Base-by-base conservation (phyloP, 2,888 invertebrate species). In the Tachina lurida region DNA sequence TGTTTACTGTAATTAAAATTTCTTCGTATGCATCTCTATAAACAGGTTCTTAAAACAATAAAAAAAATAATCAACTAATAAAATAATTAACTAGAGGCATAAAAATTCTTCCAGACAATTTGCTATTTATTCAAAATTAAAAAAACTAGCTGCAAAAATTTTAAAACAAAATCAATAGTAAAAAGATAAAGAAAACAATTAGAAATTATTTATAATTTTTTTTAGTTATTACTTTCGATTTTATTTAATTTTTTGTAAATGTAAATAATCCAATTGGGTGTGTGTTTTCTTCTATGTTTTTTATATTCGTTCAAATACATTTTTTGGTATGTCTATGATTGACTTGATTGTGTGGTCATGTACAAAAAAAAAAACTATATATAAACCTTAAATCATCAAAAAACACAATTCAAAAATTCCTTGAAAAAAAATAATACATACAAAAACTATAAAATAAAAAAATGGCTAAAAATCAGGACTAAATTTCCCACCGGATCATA, bases 261-360 rank as follows among this genome's bases (percentile, higher is more conserved):
- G 92, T 92, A 92, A 92, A 92, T 92, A 92, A 92, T 92, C 92
- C 92, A 91, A 92, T 92, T 92, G 92, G 92, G 92, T 92, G 92
- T 93, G 92, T 92, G 93, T 92, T 92, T 91, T 92, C 92, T 92
- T 92, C 92, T 92, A 91, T 92, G 92, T 92, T 92, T 92, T 92
- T 91, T 90, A 92, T 91, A 92, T 91, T 91, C 92, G 92, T 92
- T 92, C 92, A 92, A 84, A 86, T 80, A 91, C 91, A 91, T 92
- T 92, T 91, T 92, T 92, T 92, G 92, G 92, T 92, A 91, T 92
- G 92, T 92, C 89, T 92, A 92, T 91, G 91, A 91, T 91, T 92
- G 92, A 92, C 91, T 92, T 92, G 92, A 92, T 91, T 92, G 91
- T 92, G 92, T 92, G 92, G 92, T 92, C 92, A 92, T 92, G 92